A percentile compares a stretch with the other conserved stretches of the same genome.
These are phyloP conservation scores for Macquaria australasica DNA, from an alignment of 2,113 vertebrate genomes.

Conservation along the genomic window DNA sequence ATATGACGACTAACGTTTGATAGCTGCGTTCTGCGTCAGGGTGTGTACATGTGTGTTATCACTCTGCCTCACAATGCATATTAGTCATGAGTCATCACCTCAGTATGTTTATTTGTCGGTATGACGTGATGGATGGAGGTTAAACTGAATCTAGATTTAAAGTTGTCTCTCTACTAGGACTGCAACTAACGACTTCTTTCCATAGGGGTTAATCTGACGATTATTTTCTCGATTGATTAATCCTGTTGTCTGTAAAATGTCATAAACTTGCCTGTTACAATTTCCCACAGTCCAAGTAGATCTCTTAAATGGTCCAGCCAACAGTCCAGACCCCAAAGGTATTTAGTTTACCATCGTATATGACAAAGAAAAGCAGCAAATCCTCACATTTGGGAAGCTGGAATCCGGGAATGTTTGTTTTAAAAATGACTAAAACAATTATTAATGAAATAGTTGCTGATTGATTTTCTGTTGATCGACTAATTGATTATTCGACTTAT, in stretches of 20 bases:
- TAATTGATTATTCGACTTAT: neutral
- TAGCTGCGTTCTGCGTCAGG: neutral
- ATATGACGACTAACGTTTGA: neutral
- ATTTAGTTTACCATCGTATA: neutral
- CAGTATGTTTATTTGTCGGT: constrained; percentile 5
- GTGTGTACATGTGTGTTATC: constrained; percentile 10
- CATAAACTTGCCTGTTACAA: neutral
- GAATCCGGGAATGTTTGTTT: neutral
- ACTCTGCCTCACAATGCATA: neutral
- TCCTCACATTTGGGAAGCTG: neutral
- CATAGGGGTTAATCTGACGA: neutral
- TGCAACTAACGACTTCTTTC: neutral
- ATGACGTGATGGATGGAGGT: constrained; percentile 8
- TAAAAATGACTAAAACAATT: neutral
- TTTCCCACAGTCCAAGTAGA: neutral
- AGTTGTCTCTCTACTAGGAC: neutral
- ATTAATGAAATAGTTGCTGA: neutral
- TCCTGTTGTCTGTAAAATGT: neutral
- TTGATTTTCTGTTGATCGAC: neutral
- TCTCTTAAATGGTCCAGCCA: neutral
- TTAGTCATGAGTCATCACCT: constrained; percentile 17
- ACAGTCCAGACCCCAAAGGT: neutral
- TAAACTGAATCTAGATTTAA: constrained; percentile 21
- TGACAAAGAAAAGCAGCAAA: neutral
- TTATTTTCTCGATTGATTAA: neutral